phyloP scores from a whole-genome alignment of 1,140 invertebrate species.

The Amyelois transitella region DNA sequence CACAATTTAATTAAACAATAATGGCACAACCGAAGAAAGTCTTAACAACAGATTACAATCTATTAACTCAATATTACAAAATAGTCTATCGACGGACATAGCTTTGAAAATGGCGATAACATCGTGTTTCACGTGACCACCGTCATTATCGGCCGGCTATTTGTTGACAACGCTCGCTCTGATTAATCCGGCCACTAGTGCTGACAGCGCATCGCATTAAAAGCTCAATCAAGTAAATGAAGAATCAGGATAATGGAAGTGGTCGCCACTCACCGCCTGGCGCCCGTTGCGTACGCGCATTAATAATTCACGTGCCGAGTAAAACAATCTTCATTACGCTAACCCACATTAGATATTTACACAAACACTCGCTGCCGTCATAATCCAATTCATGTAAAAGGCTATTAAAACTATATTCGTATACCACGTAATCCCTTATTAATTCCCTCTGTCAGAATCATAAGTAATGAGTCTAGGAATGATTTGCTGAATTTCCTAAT shows the following conservation, averaged over 20 bases:
- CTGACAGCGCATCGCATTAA: conserved; percentile 69
- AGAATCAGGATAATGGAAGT: conserved; percentile 71
- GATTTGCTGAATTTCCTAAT: conserved; percentile 62
- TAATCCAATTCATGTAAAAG: conserved; percentile 29
- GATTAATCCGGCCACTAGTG: conserved; percentile 61
- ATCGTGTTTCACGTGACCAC: conserved; percentile 44
- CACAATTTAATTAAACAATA: no score
- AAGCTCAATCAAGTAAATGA: conserved; percentile 74
- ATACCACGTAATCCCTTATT: conserved; percentile 10
- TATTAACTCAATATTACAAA: conserved; percentile 22
- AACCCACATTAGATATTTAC: conserved; percentile 62
- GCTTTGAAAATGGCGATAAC: conserved; percentile 22
- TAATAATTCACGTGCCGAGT: conserved; percentile 64
- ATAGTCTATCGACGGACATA: background rate
- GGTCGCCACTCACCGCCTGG: conserved; percentile 27
- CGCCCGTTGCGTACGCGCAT: conserved; percentile 68
- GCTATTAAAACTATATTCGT: conserved; percentile 19
- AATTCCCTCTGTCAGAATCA: conserved; percentile 20
- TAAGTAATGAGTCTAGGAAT: conserved; percentile 33
- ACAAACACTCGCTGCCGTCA: conserved; percentile 18
- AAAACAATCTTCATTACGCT: conserved; percentile 72
- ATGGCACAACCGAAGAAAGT: no score
- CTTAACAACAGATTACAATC: background rate
- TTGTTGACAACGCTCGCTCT: conserved; percentile 63
- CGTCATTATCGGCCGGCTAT: conserved; percentile 54